Base-by-base conservation (phyloP, 2,797 vertebrate genomes). In the Sternarchorhynchus goeldii region DNA sequence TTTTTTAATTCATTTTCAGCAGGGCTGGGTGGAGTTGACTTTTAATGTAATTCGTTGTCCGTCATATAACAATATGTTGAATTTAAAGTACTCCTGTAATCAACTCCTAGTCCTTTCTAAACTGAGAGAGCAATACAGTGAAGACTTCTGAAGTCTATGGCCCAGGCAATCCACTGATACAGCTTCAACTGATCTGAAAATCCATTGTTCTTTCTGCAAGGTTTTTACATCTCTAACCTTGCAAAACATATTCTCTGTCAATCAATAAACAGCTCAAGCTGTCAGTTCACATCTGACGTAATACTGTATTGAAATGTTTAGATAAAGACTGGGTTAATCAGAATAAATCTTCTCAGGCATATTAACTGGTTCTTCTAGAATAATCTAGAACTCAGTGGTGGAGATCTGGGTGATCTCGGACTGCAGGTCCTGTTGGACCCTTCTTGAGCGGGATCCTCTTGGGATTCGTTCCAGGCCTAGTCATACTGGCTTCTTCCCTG, bases 341-440 rank as follows among this genome's bases (percentile, higher is more conserved):
- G 76, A 16, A 16, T 18, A n/a, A 59, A 41, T 32, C 50, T 82
- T 59, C 10, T 20, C 29, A 56, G n/a, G 12, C 59, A 32, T 29
- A 31, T 3, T 7, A 57, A 12, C 6, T 59, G 29, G 20, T 31
- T 29, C 31, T 39, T 18, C 41, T 66, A 31, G 1, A 8, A 10
- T 34, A 10, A 18, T 75, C 88, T 91, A 96, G 83, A 96, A 90
- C 85, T 95, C 94, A 0, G 90, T 96, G 53, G 92, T 93, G 69
- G 92, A 91, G 88, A 95, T 90, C 86, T 94, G 95, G 14, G 95
- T 94, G 31, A 93, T 88, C 80, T 95, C 94, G 0, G 93, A 92
- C 66, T 88, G 91, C 76, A 92, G 85, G 55, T 95, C 91, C 0
- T 93, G 91, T 60, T 92, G 91, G 70, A 83, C 90, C 69, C 82